These are phyloP conservation scores for Gallinago media DNA, from an alignment of 2,113 vertebrate species.

Conservation along the genomic window DNA sequence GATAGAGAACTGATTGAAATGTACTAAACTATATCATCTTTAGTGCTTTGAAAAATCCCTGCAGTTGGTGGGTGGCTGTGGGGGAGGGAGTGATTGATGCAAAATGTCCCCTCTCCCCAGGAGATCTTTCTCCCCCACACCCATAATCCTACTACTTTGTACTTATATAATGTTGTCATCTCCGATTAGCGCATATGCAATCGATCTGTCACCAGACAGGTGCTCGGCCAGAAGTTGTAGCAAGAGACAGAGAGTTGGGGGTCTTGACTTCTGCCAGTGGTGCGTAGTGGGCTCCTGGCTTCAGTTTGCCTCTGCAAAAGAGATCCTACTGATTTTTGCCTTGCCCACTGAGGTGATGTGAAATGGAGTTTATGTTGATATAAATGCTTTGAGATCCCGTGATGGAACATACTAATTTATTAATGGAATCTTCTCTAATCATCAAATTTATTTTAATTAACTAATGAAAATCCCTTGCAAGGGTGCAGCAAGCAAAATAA, in stretches of 20 bases:
- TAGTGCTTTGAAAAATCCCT: conserved; percentile 60
- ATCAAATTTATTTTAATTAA: background rate
- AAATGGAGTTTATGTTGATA: background rate
- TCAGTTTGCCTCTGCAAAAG: background rate
- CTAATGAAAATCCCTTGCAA: background rate
- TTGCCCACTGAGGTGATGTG: background rate
- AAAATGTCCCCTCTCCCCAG: conserved; percentile 67
- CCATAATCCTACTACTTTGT: conserved; percentile 8
- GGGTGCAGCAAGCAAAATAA: background rate
- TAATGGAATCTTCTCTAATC: conserved; percentile 1
- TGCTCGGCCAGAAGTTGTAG: background rate
- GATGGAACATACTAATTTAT: background rate
- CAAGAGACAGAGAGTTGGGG: background rate
- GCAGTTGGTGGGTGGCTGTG: conserved; percentile 62
- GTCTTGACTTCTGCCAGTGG: background rate
- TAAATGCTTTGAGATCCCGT: background rate
- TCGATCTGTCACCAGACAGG: background rate
- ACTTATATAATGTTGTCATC: conserved; percentile 11
- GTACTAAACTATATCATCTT: conserved; percentile 14
- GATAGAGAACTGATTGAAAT: conserved; percentile 51
- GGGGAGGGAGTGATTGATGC: conserved; percentile 65
- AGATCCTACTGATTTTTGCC: background rate
- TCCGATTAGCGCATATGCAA: background rate
- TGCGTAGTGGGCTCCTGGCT: background rate
- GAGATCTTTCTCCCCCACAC: conserved; percentile 60